Percentiles rank a stretch among this genome's conserved stretches.
Conservation (phyloP, 2,797 vertebrate genomes). For the Telmatherina bonti region DNA sequence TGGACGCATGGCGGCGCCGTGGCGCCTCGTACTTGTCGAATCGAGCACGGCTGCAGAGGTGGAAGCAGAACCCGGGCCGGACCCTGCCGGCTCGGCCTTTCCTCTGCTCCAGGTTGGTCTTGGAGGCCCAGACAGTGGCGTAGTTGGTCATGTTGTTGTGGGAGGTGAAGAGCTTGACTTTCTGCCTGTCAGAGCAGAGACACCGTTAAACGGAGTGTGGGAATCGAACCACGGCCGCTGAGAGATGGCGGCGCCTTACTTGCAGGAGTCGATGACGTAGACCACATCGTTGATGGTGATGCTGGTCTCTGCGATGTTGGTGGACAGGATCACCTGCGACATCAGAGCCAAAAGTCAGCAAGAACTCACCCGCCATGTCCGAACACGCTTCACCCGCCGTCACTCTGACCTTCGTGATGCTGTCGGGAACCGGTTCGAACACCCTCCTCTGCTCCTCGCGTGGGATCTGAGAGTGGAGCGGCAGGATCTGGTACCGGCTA, state of each 20-base stretch:
- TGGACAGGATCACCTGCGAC: slow-evolving; percentile 93
- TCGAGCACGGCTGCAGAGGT: slow-evolving; percentile 92
- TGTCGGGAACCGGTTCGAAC: slow-evolving; percentile 89
- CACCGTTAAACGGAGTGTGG: background rate
- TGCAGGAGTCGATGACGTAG: slow-evolving; percentile 97
- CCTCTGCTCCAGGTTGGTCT: slow-evolving; percentile 96
- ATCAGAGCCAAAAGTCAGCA: background rate
- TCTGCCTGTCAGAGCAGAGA: slow-evolving; percentile 84
- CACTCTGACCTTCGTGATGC: slow-evolving; percentile 87
- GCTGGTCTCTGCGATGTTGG: slow-evolving; percentile 97
- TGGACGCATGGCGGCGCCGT: rapidly evolving
- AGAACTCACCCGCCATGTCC: too few relatives aligned
- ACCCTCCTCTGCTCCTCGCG: slow-evolving; percentile 94
- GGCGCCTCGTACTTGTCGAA: slow-evolving; percentile 83
- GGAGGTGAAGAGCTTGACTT: slow-evolving; percentile 97
- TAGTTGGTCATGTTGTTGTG: slow-evolving; percentile 99
- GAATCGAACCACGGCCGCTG: background rate
- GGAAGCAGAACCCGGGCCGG: slow-evolving; percentile 93
- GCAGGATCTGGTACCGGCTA: slow-evolving; percentile 88
- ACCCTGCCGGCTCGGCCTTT: slow-evolving; percentile 93
- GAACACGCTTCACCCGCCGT: too few relatives aligned
- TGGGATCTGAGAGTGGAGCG: slow-evolving; percentile 96
- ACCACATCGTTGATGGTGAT: slow-evolving; percentile 98
- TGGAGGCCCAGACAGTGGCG: slow-evolving; percentile 97
- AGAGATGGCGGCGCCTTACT: slow-evolving; percentile 82